Evolutionary conservation across 2,888 invertebrate species (phyloP), one percentile per base, ranked within the genome.

Genomic region (Gandaritis pyraliata): DNA sequence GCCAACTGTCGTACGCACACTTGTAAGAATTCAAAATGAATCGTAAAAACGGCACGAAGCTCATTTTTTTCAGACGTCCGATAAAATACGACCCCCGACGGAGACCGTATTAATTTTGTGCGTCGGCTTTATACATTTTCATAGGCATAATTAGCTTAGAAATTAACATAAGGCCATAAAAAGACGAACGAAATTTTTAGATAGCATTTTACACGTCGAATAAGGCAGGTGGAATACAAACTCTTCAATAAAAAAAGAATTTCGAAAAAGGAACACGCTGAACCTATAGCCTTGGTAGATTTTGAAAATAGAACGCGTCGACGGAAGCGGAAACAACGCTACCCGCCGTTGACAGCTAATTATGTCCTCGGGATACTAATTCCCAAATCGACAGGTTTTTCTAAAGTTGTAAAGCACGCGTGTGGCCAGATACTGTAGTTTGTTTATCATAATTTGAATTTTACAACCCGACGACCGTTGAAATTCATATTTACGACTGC

Each of bases 151-250:
- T 92, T 92, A 92, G 83, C 82, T 90, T 87, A 87, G 87, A 87
- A 91, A 92, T 92, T 92, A 91, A 90, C 92, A 91, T 91, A 90
- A 85, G 80, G 85, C 82, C 81, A 90, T 91, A 91, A 91, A 92
- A 83, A 84, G 80, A 76, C 82, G 86, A 90, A 92, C 90, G 86
- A 88, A 90, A 90, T 87, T 90, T 87, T 90, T 90, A 87, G 87
- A 87, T 82, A 85, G 78, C 85, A 80, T 85, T 86, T 63, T 86
- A 87, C 86, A 86, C 82, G 82, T 88, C 87, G 86, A 86, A 77
- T 73, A 68, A 72, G 69, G 87, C 91, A 90, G 91, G 90, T 90
- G 90, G 72, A 74, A 73, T 50, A 50, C 58, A 61, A 64, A 50
- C 55, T 59, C 64, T 59, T 55, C 68, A 58, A 46, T 60, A 59